phyloP scores from a whole-genome alignment of 2,888 invertebrate genomes.

The Cecidostiba fungosa region DNA sequence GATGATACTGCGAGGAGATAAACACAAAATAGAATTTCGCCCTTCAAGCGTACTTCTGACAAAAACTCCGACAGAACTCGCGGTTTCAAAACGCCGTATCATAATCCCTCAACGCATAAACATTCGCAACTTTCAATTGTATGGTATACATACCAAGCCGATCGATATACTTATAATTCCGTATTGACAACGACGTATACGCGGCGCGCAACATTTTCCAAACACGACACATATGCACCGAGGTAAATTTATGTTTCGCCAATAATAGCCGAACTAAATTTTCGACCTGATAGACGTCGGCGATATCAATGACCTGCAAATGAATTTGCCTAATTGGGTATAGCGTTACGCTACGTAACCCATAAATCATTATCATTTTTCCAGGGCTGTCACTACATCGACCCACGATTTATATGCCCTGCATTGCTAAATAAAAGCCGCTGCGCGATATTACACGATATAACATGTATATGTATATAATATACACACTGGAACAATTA shows the following conservation, averaged over 20 bases:
- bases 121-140: not conserved
- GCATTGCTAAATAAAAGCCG: conserved; percentile 6
- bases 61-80: no score
- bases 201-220: not conserved
- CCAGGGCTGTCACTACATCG: not conserved
- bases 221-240: not conserved
- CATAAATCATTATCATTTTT: conserved; percentile 48
- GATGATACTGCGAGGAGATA: no score
- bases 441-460: not conserved
- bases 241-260: not conserved
- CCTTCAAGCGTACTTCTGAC: no score
- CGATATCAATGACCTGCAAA: conserved; percentile 26
- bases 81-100: no score
- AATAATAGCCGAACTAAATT: conserved; percentile 7
- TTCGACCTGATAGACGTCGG: not conserved
- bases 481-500: conserved; percentile 36
- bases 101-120: not conserved
- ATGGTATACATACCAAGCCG: not conserved
- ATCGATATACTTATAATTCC: not conserved
- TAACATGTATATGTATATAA: no score
- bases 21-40: no score
- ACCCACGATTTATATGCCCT: conserved; percentile 20
- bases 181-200: not conserved
- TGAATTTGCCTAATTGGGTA: conserved; percentile 50
- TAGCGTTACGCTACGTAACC: conserved; percentile 6